A percentile compares a stretch with the other conserved stretches of the same genome.
Conservation (phyloP, 2,797 vertebrate genomes). For the Eulemur mongoz region DNA sequence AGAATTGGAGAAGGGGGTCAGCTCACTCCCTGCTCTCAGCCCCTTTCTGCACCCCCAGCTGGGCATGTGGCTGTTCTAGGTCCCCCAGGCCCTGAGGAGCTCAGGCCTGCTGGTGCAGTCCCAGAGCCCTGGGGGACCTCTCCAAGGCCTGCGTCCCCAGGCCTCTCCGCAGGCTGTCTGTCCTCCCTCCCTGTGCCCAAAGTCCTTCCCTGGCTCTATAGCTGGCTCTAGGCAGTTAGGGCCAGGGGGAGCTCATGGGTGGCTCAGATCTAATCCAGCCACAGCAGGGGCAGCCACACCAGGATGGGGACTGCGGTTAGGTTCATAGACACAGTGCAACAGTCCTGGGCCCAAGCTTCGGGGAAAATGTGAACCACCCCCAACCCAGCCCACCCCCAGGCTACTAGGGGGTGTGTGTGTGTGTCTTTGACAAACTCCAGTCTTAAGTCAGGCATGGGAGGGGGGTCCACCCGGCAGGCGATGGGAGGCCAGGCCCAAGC, state of each 20-base stretch:
- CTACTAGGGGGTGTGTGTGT: no score
- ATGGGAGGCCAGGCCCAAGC: not conserved
- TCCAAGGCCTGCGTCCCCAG: not conserved
- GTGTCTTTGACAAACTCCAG: not conserved
- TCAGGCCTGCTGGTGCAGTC: not conserved
- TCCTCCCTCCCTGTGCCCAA: not conserved
- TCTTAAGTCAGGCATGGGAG: not conserved
- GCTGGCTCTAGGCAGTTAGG: not conserved
- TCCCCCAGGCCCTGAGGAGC: not conserved
- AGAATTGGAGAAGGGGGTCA: not conserved
- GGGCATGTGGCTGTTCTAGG: not conserved
- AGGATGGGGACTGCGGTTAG: not conserved
- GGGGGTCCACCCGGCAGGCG: not conserved
- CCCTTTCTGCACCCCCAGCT: not conserved
- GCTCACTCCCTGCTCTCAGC: not conserved
- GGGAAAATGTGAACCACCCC: not conserved
- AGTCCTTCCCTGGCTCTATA: not conserved
- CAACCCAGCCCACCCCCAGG: no score
- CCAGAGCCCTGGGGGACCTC: not conserved
- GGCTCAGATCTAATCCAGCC: not conserved
- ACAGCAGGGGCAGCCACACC: not conserved
- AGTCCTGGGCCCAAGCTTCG: not conserved
- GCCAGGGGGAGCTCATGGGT: not conserved
- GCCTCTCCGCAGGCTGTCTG: not conserved
- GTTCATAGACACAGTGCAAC: not conserved